These are phyloP conservation scores for Ormia ochracea DNA, from an alignment of 2,888 invertebrate genomes.

Conservation along the genomic window DNA sequence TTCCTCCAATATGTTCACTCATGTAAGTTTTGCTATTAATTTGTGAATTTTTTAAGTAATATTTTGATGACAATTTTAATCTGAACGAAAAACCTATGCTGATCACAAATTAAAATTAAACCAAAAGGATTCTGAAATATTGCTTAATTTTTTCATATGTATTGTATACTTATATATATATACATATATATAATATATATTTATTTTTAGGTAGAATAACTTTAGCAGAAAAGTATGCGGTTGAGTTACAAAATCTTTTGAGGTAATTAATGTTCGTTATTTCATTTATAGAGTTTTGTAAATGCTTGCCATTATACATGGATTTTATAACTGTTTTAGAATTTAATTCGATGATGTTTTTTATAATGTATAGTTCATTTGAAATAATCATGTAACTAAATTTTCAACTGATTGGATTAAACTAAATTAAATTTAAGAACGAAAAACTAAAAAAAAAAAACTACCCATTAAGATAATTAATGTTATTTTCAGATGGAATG, in stretches of 20 bases:
- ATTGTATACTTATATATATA: background rate
- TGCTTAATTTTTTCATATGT: background rate
- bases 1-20: background rate
- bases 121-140: slow-evolving; percentile 50
- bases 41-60: background rate
- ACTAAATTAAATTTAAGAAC: background rate
- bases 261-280: slow-evolving; percentile 1
- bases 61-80: slow-evolving; percentile 52
- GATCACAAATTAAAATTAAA: slow-evolving; percentile 55
- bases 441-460: background rate
- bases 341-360: no score
- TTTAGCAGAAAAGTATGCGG: background rate
- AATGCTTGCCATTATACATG: no score
- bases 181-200: no score
- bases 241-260: background rate
- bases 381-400: slow-evolving; percentile 55
- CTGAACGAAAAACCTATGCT: slow-evolving; percentile 59
- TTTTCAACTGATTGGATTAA: slow-evolving; percentile 43
- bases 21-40: background rate
- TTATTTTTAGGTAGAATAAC: no score
- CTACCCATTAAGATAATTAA: no score
- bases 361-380: slow-evolving; percentile 63
- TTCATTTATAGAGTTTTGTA: slow-evolving; percentile 48
- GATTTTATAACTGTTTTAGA: no score
- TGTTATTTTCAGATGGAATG: background rate